Evolutionary conservation across 2,797 vertebrate genomes (phyloP), one percentile per base, ranked within the genome.

Genomic region (Enteromius paludinosus): DNA sequence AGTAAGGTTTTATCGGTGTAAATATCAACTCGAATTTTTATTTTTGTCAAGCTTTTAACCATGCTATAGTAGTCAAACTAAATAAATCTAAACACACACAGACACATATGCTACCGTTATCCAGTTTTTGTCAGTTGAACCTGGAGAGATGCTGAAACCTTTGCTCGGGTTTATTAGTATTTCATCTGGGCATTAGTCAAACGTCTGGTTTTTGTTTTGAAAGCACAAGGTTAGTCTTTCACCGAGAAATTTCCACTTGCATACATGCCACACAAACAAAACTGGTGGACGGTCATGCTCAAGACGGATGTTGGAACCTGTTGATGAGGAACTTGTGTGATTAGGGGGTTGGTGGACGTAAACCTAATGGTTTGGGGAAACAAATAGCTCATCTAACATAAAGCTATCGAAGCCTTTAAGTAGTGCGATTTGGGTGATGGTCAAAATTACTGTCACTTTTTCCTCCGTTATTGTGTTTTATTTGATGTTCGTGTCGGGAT

Each of bases 1-100:
- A 86, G 82, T 89, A 93, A 91, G 92, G 89, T 90, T 94, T 94
- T 95, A 94, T 94, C 77, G 85, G 93, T 95, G 95, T 95, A 95
- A 95, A 95, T 95, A 95, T 93, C 89, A 91, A 89, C 89, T 85
- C 92, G 89, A 93, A 87, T 87, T 93, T 94, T 76, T 87, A 61
- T 71, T 83, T 85, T 86, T 45, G 69, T 85, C 81, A 81, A 83
- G 76, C 74, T 85, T 86, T 89, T 83, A 79, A 81, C 81, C 81
- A 73, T 77, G 81, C 62, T 76, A 82, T 86, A 82, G 65, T 83
- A 54, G 38, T 82, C 30, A 71, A 33, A 56, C n/a, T n/a, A n/a
- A n/a, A n/a, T n/a, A 47, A 71, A 33, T 35, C 38, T 14, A 68
- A 75, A 77, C 23, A 62, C 65, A 62, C 45, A 45, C 78, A 85